Percentiles rank a stretch among this genome's conserved stretches.
Conservation (phyloP, 2,888 invertebrate species). For the Dolichomitus sp. region DNA sequence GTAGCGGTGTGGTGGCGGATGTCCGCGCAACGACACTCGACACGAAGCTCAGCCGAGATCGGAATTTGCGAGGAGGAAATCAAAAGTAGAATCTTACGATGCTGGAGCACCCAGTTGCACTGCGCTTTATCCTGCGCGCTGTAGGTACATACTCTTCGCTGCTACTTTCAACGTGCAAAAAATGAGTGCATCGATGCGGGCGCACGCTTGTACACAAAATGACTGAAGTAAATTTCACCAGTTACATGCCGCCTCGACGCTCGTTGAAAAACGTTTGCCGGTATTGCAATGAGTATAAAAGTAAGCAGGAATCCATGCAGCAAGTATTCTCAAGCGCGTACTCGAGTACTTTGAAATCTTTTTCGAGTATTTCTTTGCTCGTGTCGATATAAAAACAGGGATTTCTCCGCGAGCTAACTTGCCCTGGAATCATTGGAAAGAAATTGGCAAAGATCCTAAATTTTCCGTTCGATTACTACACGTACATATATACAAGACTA, state of each 20-base stretch:
- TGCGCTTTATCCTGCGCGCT: slow-evolving; percentile 15
- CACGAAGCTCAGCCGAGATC: slow-evolving; percentile 48
- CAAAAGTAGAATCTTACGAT: slow-evolving; percentile 68
- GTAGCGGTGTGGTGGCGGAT: slow-evolving; percentile 53
- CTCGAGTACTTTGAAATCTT: slow-evolving; percentile 26
- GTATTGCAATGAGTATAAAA: slow-evolving; percentile 41
- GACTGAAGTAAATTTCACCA: slow-evolving; percentile 54
- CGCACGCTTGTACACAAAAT: slow-evolving; percentile 38
- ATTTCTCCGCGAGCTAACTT: slow-evolving; percentile 15
- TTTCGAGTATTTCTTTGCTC: slow-evolving; percentile 35
- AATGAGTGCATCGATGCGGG: slow-evolving; percentile 38
- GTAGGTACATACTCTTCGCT: slow-evolving; percentile 47
- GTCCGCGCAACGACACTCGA: slow-evolving; percentile 49
- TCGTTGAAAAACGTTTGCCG: slow-evolving; percentile 19
- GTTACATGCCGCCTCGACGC: slow-evolving; percentile 13
- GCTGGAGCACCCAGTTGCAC: slow-evolving; percentile 28
- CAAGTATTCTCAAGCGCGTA: neutral
- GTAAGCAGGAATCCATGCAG: slow-evolving; percentile 28
- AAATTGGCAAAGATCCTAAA: slow-evolving; percentile 35
- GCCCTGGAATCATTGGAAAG: slow-evolving; percentile 25
- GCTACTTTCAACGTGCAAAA: slow-evolving; percentile 18
- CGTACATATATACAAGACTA: neutral
- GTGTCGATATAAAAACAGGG: slow-evolving; percentile 15
- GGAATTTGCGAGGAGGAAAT: slow-evolving; percentile 68
- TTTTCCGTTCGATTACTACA: slow-evolving; percentile 26